Evolutionary conservation across 2,113 vertebrate genomes (phyloP), one percentile per base, ranked within the genome.

Genomic region (Eupsittula cactorum): DNA sequence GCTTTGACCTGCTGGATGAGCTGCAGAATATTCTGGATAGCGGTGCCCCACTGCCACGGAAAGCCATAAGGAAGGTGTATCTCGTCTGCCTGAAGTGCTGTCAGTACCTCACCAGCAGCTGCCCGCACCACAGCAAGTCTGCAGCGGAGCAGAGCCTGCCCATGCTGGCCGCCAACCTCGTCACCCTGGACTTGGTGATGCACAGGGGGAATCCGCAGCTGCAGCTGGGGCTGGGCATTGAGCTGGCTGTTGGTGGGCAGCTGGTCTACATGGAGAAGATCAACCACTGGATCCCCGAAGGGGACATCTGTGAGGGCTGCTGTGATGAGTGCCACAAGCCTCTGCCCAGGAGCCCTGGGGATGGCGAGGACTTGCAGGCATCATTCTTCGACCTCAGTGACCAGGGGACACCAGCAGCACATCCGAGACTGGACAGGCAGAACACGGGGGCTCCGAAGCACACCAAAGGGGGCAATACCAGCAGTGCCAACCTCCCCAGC

Each of bases 41-140:
- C 11, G 2, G 13, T 7, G 7, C 47, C 21, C 14, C 25, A 2
- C 6, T 9, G 41, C n/a, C 15, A 15, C 19, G 1, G 2, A 10
- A 13, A 21, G 33, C 55, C 6, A 1, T 31, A 12, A 13, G 11
- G 44, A 29, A 13, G 12, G n/a, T 37, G 16, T 31, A 59, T 6
- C 20, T 7, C 6, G 3, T 39, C 41, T 69, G 79, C n/a, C n/a
- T 35, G 39, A 13, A 35, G 62, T 44, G 77, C 33, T 2, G 14
- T 4, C 49, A 7, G 4, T 53, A 31, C 77, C 39, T 65, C 18
- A 52, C 39, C 9, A 2, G 19, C 77, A 65, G 11, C 49, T 65
- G 62, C 60, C 31, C 11, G 1, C 62, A 52, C 46, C 21, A 35
- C 59, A 60, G 59, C 11, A 10, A 37, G 59, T 7, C 59, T 25